Evolutionary conservation across 2,888 invertebrate genomes (phyloP).

Genomic region (Empis stercorea): DNA sequence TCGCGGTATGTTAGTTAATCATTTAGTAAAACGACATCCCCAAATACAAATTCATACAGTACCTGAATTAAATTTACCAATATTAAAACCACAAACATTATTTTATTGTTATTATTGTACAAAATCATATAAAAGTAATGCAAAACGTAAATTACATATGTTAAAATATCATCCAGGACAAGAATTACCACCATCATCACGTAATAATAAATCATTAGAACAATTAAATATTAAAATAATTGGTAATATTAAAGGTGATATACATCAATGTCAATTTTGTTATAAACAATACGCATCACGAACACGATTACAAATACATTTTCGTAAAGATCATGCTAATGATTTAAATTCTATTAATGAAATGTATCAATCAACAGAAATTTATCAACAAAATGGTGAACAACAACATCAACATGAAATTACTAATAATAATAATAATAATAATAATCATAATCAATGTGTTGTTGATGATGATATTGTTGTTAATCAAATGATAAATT

Average conservation of each 20-base stretch:
- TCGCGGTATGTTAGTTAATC: slow-evolving; percentile 76
- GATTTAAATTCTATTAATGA: slow-evolving; percentile 14
- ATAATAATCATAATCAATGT: neutral
- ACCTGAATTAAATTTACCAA: slow-evolving; percentile 63
- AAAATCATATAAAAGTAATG: slow-evolving; percentile 71
- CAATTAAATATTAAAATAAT: slow-evolving; percentile 55
- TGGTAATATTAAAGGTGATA: slow-evolving; percentile 57
- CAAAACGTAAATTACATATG: slow-evolving; percentile 72
- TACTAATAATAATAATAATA: neutral
- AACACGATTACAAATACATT: slow-evolving; percentile 56
- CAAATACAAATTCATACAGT: slow-evolving; percentile 49
- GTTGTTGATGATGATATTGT: neutral
- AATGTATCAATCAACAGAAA: neutral
- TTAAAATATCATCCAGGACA: slow-evolving; percentile 68
- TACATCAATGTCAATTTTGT: slow-evolving; percentile 65
- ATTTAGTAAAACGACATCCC: slow-evolving; percentile 65
- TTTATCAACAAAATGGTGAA: neutral
- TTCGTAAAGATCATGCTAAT: slow-evolving; percentile 46
- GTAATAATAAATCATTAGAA: slow-evolving; percentile 41
- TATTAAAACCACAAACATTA: slow-evolving; percentile 60
- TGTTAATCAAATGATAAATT: slow-evolving; percentile 10
- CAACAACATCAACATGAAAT: neutral
- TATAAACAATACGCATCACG: slow-evolving; percentile 79
- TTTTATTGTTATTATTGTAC: slow-evolving; percentile 79
- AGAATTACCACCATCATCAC: slow-evolving; percentile 34